Base-by-base conservation (phyloP, 2,113 vertebrate genomes). In the Hemiprocne comata region DNA sequence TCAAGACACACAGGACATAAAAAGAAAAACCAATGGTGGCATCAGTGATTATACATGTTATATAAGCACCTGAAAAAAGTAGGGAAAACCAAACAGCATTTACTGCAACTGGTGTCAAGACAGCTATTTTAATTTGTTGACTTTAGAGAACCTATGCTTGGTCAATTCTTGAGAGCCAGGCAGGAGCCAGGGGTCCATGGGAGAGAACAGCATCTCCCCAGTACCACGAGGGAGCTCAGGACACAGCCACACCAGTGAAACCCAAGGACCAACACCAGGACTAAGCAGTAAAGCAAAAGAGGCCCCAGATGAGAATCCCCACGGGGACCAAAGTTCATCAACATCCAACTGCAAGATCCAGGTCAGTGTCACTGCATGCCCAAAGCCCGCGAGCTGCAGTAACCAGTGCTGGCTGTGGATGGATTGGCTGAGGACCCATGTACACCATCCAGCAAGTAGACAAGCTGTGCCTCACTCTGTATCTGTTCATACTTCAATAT, bases 271-370 rank as follows among this genome's bases (percentile, higher is more conserved):
- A 70, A 55, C 26, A 21, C 8, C 23, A 81, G 28, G 34, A 31
- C 23, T 29, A 54, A 42, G 26, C 6, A 75, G 42, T 6, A 40
- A 38, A 33, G 29, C 8, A 16, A 36, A 44, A 42, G 2, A 21
- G 25, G 28, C 21, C 17, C 24, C 9, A 5, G 6, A 36, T 36
- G 21, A 57, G 40, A 73, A 51, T 25, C 10, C 10, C 9, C 13
- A 26, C 0, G 0, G 5, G 17, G 13, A n/a, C 16, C 42, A 40
- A 28, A 33, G 78, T 6, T 17, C 4, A 8, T 4, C 33, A 83
- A 8, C 44, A 57, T 4, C 73, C 40, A 16, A 34, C 18, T 5
- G 9, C 21, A 19, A 7, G 10, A 23, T 26, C 17, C 4, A 66
- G 42, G 38, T 73, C 54, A 10, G 20, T 1, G 1, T n/a, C 3